Base-by-base conservation (phyloP, 2,797 vertebrate species). In the Triplophysa yarkandensis region DNA sequence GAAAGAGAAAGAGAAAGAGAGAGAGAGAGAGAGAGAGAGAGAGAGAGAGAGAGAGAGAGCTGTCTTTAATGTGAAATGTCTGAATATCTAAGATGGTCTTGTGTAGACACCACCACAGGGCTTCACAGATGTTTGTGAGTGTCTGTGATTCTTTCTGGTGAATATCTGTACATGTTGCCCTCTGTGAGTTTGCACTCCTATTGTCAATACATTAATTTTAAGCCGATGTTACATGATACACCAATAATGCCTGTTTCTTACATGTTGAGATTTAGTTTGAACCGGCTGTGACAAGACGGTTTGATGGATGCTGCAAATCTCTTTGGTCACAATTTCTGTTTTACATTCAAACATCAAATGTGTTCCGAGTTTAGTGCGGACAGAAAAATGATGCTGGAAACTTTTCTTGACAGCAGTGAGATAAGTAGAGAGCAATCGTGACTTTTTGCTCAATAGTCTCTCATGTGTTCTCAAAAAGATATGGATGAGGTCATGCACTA, bases 51-150 rank as follows among this genome's bases (percentile, higher is more conserved):
- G 60, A 62, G 63, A n/a, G 68, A 50, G 21, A 52, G 57, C 58
- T 80, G 46, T 58, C 74, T 78, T 76, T 78, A 73, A 81, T 81
- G 68, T 72, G 71, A 41, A 34, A 58, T 67, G 63, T 70, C 77
- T 62, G 54, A 55, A 64, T 72, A 72, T 67, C 23, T 57, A 68
- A 67, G 55, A 73, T 60, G 28, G 50, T 68, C 30, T 50, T 23
- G 61, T 52, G 43, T 68, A 61, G 68, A 48, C 66, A 50, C 55
- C 32, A 71, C 41, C 43, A 23, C 50, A 61, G 58, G 52, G 50
- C 36, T 61, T 36, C 44, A 41, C 34, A 34, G 57, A 54, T n/a
- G 17, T 32, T 41, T 64, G 48, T 39, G 72, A 27, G 41, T 0
- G 3, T 58, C 19, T 64, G 57, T 61, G 65, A 16, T 30, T 73